Base-by-base conservation (phyloP, 2,113 vertebrate genomes). In the Halichoeres trimaculatus region DNA sequence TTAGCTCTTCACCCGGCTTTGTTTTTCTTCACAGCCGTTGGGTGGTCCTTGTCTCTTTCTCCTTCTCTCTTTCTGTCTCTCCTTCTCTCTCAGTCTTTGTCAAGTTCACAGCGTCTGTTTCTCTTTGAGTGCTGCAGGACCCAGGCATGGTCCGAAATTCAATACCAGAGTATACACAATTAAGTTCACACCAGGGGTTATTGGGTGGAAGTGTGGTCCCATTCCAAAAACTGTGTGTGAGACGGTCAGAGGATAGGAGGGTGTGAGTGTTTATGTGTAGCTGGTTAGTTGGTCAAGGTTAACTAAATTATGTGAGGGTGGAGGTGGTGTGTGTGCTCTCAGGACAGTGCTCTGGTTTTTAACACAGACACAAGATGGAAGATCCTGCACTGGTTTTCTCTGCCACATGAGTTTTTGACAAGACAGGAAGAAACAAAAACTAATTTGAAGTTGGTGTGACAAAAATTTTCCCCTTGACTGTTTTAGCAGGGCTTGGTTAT, bases 131-230 rank as follows among this genome's bases (percentile, higher is more conserved):
- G 23, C 74, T 74, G 20, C 70, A 67, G 59, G 78, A 69, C 70
- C 72, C 65, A 64, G 64, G 77, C 81, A 50, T 36, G 68, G 69
- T 77, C 75, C 40, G 90, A 89, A 92, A 92, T 76, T 60, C 74
- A 82, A 92, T 76, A 87, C 89, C 84, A 74, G 73, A 91, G 81
- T 89, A 85, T 89, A 91, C 89, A 91, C 88, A 89, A 85, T 94
- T 91, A 89, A 83, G 88, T 93, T 92, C 87, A 92, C 89, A 88
- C 81, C 85, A 76, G 77, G 85, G 90, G 82, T 88, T 89, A 83
- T 63, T 78, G 85, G 76, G 75, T 87, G 79, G 86, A 91, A 91
- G 84, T 80, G 74, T 76, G 83, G 76, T 80, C 73, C 69, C 69
- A 61, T 85, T 90, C 78, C 84, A 73, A 57, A 71, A 68, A 87